These are phyloP conservation scores for Bombus superbus DNA, from an alignment of 1,140 invertebrate genomes.

Conservation along the genomic window DNA sequence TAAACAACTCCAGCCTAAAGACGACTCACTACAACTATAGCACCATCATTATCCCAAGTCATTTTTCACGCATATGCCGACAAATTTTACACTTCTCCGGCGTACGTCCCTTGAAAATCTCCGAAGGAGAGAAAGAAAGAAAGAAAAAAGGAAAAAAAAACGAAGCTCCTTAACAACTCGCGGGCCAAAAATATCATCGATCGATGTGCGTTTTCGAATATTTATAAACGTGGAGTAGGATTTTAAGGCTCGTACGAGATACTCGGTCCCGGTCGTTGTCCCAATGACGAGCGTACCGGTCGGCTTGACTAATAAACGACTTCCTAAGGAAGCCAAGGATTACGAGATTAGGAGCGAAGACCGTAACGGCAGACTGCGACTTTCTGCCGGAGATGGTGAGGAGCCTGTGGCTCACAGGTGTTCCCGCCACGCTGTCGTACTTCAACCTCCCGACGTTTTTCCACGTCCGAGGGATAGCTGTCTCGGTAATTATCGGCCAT, in stretches of 20 bases:
- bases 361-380: constrained; percentile 54
- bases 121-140: background rate
- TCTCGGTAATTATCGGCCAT: constrained; percentile 64
- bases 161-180: background rate
- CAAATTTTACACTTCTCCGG: background rate
- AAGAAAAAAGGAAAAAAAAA: too few relatives aligned
- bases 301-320: constrained; percentile 81
- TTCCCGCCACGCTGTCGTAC: constrained; percentile 60
- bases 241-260: constrained; percentile 51
- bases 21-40: too few relatives aligned
- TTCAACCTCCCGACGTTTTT: constrained; percentile 53
- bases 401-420: constrained; percentile 69
- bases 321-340: constrained; percentile 82
- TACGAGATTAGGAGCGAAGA: constrained; percentile 79
- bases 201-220: constrained; percentile 35
- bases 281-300: constrained; percentile 49
- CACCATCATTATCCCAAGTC: background rate
- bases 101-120: background rate
- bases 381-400: constrained; percentile 58
- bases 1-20: background rate
- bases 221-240: constrained; percentile 47
- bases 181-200: constrained; percentile 35
- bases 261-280: constrained; percentile 45
- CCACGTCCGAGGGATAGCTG: constrained; percentile 45
- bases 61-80: background rate